These are phyloP conservation scores for Neogobius melanostomus DNA, from an alignment of 2,113 vertebrate genomes.

Conservation along the genomic window DNA sequence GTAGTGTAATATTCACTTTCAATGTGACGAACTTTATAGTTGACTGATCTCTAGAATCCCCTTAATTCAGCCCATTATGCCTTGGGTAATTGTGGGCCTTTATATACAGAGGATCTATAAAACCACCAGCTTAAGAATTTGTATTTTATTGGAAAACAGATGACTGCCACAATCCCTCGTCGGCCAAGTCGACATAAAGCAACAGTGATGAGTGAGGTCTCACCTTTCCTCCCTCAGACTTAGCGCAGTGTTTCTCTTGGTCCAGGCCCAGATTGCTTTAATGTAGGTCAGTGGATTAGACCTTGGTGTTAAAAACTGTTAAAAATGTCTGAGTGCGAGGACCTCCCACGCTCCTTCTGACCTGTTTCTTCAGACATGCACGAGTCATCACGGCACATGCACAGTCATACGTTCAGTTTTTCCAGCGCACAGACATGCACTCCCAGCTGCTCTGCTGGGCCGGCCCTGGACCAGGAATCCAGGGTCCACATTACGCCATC, in stretches of 20 bases:
- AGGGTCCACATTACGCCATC: slow-evolving; percentile 31
- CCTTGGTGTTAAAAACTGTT: slow-evolving; percentile 29
- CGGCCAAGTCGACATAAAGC: not conserved
- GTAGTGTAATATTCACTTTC: too few species aligned
- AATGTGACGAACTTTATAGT: slow-evolving; percentile 38
- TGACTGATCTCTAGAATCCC: slow-evolving; percentile 25
- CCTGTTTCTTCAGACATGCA: slow-evolving; percentile 52
- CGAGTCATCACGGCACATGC: slow-evolving; percentile 49
- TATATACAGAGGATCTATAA: slow-evolving; percentile 25
- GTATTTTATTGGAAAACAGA: slow-evolving; percentile 37
- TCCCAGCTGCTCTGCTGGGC: slow-evolving; percentile 56
- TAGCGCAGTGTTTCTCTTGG: slow-evolving; percentile 51
- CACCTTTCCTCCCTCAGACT: slow-evolving; percentile 10
- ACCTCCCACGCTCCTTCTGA: slow-evolving; percentile 49
- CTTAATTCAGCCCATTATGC: slow-evolving; percentile 43
- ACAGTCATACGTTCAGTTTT: slow-evolving; percentile 56
- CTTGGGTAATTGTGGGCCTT: slow-evolving; percentile 31
- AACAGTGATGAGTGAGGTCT: slow-evolving; percentile 16
- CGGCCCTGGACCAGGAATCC: slow-evolving; percentile 31
- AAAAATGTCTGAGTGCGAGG: slow-evolving; percentile 42
- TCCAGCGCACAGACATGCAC: slow-evolving; percentile 43
- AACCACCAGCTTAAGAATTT: slow-evolving; percentile 29
- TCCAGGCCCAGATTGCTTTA: slow-evolving; percentile 40
- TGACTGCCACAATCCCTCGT: slow-evolving; percentile 14
- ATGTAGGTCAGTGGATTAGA: slow-evolving; percentile 65